Conservation (phyloP, 30 jellyfish, hydroid and myxozoan genomes). For the Clytia hemisphaerica region DNA sequence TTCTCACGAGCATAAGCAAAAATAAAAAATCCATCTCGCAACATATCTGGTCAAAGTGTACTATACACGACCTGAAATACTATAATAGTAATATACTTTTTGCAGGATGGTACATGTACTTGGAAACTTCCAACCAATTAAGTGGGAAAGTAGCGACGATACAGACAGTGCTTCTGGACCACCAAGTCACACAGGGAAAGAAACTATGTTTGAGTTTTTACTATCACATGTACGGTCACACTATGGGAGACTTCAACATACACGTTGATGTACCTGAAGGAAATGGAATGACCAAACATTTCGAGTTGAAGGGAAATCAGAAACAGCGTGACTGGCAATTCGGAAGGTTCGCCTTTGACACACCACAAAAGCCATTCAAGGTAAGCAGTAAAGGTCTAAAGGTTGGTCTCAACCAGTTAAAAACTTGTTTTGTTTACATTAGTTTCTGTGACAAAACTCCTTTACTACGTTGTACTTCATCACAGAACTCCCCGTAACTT, state of each 20-base stretch:
- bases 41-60: neutral
- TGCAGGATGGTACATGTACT: conserved; percentile 39
- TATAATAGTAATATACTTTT: neutral
- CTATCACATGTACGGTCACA: conserved; percentile 62
- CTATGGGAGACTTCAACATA: conserved; percentile 44
- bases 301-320: conserved; percentile 38
- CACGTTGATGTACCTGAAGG: neutral
- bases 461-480: too few relatives aligned
- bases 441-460: too few relatives aligned
- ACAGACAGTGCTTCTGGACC: neutral
- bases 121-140: conserved; percentile 48
- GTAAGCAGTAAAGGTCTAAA: conserved; percentile 7
- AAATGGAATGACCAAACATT: neutral
- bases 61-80: neutral
- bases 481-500: too few relatives aligned
- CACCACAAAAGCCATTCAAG: conserved; percentile 31
- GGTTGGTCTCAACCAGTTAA: too few relatives aligned
- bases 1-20: too few relatives aligned
- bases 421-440: too few relatives aligned
- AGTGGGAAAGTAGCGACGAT: conserved; percentile 47
- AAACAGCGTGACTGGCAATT: conserved; percentile 28
- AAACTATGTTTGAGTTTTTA: conserved; percentile 33
- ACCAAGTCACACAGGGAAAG: conserved; percentile 3
- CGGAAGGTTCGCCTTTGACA: conserved; percentile 27
- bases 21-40: too few relatives aligned